phyloP scores from a whole-genome alignment of 2,113 vertebrate genomes.

The Archocentrus centrarchus region DNA sequence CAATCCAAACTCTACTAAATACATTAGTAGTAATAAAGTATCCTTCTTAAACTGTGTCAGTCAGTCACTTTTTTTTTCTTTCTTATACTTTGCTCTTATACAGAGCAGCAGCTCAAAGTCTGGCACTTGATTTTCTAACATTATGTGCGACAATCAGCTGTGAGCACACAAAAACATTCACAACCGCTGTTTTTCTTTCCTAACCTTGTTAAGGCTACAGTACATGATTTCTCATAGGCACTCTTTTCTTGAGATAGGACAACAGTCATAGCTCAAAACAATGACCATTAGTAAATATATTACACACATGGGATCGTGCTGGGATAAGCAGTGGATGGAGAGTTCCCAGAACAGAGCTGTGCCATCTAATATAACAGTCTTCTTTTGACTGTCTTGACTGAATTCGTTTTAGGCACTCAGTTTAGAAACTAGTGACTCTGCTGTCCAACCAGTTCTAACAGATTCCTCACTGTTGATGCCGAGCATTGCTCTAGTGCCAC shows the following conservation, averaged over 20 bases:
- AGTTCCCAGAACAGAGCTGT: too few species aligned
- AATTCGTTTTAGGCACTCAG: background rate
- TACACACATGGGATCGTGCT: background rate
- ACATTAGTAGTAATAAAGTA: too few species aligned
- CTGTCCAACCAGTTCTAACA: too few species aligned
- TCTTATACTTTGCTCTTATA: slow-evolving; percentile 34
- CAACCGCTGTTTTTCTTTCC: slow-evolving; percentile 13
- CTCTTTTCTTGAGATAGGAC: slow-evolving; percentile 30
- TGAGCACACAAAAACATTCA: slow-evolving; percentile 57
- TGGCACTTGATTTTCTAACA: slow-evolving; percentile 70
- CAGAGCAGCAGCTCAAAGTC: slow-evolving; percentile 63
- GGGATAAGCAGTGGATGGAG: too few species aligned
- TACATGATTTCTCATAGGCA: slow-evolving; percentile 25
- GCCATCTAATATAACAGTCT: background rate
- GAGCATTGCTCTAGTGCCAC: too few species aligned
- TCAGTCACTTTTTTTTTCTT: slow-evolving; percentile 28
- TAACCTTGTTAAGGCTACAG: slow-evolving; percentile 58
- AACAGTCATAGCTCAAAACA: slow-evolving; percentile 38
- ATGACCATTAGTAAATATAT: slow-evolving; percentile 46
- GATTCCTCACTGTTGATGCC: too few species aligned
- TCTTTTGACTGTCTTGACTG: background rate
- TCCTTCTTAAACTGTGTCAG: too few species aligned
- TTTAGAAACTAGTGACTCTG: background rate
- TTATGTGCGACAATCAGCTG: slow-evolving; percentile 22
- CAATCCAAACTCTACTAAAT: too few species aligned